Base-by-base conservation (phyloP, 1,140 invertebrate genomes). In the Panagrolaimus sp. region DNA sequence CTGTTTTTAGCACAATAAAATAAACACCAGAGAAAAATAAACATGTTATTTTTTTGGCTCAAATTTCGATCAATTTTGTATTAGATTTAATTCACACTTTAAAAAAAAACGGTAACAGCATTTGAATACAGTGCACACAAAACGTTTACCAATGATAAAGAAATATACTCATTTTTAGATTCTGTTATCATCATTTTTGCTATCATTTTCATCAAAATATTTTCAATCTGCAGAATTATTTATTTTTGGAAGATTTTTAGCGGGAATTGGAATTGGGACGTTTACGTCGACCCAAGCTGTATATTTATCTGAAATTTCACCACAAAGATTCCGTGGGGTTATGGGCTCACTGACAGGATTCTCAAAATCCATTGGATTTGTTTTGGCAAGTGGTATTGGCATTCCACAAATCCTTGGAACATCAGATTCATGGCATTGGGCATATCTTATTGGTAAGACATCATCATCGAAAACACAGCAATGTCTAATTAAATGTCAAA, bases 261-360 rank as follows among this genome's bases (percentile, higher is more conserved):
- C 44, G 38, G 72, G 72, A 31, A 65, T 73, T 53, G 72, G 72
- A 16, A 75, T 73, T 61, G 72, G 72, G 20, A 23, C 64, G 7
- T 44, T 46, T 5, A 73, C 72, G 1, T 73, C 72, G 13, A 46
- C 62, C 1, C 72, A 73, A 44, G 75, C 73, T 1, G 67, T 73
- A 9, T 73, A 73, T 66, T 48, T 73, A 31, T 20, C 72, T 1
- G 72, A 73, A 16, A 75, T 73, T 27, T 71, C 66, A 45, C 72
- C 72, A 31, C 57, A 72, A 0, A 9, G 43, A n/a, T 74, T 76
- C 45, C 73, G 72, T 20, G 72, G 72, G 0, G 46, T 75, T 20
- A 73, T 73, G 72, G 72, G 72, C 2, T 77, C 72, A 13, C 42
- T 73, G 51, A 73, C 72, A 2, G 72, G 72, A 2, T 73, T 73